A percentile compares a stretch with the other conserved stretches of the same genome.
These are phyloP conservation scores for Anodontia alba DNA, from an alignment of 2,888 invertebrate genomes.

Conservation along the genomic window DNA sequence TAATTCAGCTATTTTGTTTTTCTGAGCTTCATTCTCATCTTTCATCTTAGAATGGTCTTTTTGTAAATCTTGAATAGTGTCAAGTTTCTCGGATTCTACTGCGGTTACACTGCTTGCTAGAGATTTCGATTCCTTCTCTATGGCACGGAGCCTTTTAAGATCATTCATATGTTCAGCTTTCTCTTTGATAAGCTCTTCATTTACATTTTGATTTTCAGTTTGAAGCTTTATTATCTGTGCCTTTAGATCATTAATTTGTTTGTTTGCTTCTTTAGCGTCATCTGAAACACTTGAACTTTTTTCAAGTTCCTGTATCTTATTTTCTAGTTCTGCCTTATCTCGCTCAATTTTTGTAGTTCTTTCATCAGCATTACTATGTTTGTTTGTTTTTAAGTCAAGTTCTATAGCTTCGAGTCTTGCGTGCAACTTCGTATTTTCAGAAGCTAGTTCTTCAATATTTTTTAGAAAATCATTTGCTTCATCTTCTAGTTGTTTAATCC, in stretches of 20 bases:
- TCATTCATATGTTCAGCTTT: constrained; percentile 67
- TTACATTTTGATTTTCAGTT: constrained; percentile 64
- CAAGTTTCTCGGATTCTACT: constrained; percentile 58
- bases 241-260: constrained; percentile 61
- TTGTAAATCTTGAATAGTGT: constrained; percentile 49
- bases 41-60: constrained; percentile 61
- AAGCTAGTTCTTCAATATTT: constrained; percentile 69
- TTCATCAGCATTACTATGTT: constrained; percentile 28
- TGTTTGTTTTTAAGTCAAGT: constrained; percentile 33
- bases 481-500: constrained; percentile 77
- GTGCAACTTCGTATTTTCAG: constrained; percentile 69
- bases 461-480: constrained; percentile 74
- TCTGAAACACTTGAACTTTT: neutral
- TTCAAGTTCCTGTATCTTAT: constrained; percentile 46
- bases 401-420: constrained; percentile 64
- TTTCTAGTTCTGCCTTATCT: constrained; percentile 63
- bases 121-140: constrained; percentile 62
- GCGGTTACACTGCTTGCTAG: constrained; percentile 48
- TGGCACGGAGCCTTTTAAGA: constrained; percentile 59
- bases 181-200: constrained; percentile 71
- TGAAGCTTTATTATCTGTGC: constrained; percentile 64
- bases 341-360: constrained; percentile 48
- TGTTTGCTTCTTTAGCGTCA: constrained; percentile 9
- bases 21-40: constrained; percentile 45
- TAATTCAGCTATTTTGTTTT: constrained; percentile 43